These are phyloP conservation scores for Ellobius talpinus DNA, from an alignment of 2,113 vertebrate genomes.

Conservation along the genomic window DNA sequence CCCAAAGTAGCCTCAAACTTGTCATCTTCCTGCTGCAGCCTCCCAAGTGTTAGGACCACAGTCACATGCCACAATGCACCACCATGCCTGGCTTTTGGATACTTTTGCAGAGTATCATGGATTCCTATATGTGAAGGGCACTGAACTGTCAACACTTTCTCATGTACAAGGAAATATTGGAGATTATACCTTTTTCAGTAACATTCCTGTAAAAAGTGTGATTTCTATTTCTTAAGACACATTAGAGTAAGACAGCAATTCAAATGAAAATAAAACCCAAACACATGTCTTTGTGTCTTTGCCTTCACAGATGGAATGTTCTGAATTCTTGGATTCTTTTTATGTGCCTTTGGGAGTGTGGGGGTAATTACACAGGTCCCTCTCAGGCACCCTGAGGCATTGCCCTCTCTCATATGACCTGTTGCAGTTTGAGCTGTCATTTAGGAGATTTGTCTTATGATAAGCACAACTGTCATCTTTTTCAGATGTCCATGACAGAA, in stretches of 20 bases:
- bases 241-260: not conserved
- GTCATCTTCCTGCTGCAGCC: not conserved
- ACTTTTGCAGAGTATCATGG: not conserved
- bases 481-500: not conserved
- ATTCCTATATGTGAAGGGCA: not conserved
- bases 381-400: fast-evolving
- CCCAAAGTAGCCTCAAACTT: not conserved
- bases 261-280: conserved; percentile 49
- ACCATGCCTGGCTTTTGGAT: not conserved
- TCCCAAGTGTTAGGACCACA: not conserved
- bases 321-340: not conserved
- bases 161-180: not conserved
- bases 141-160: not conserved
- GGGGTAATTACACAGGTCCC: not conserved
- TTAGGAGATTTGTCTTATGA: not conserved
- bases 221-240: conserved; percentile 25
- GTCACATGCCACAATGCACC: not conserved
- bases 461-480: not conserved
- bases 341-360: not conserved
- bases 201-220: not conserved
- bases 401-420: not conserved
- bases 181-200: not conserved
- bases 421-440: not conserved
- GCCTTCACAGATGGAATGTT: not conserved
- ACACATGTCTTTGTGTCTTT: not conserved